Evolutionary conservation across 2,113 vertebrate species (phyloP).

Genomic region (Vireo altiloquus): DNA sequence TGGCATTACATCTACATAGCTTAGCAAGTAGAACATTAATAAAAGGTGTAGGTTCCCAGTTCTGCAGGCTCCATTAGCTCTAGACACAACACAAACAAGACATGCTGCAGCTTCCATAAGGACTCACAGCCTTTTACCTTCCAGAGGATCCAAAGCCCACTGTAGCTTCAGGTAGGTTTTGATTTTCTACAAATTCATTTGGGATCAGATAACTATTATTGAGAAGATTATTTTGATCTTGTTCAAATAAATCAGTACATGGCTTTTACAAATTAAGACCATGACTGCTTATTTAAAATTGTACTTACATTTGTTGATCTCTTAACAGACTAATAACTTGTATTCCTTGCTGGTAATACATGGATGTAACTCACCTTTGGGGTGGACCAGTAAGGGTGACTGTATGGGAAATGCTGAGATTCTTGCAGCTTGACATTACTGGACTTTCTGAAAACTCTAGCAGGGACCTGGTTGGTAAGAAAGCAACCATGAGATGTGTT

Average conservation of each 20-base stretch:
- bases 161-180: neutral
- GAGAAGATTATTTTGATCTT: neutral
- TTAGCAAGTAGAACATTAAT: neutral
- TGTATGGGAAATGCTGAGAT: constrained; percentile 58
- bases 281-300: neutral
- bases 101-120: neutral
- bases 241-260: neutral
- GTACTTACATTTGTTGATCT: neutral
- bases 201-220: neutral
- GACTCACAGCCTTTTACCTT: neutral
- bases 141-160: neutral
- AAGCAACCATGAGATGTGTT: constrained; percentile 17
- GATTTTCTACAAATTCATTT: neutral
- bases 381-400: constrained; percentile 20
- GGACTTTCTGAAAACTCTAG: constrained; percentile 63
- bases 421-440: constrained; percentile 70
- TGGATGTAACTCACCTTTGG: constrained; percentile 65
- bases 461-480: constrained; percentile 51
- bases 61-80: neutral
- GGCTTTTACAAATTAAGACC: neutral
- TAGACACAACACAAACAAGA: neutral
- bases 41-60: neutral
- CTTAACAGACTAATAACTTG: neutral
- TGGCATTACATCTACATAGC: neutral
- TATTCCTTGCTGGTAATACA: neutral